Evolutionary conservation across 1,140 invertebrate species (phyloP), one percentile per base, ranked within the genome.

Genomic region (Meloidogyne floridensis): DNA sequence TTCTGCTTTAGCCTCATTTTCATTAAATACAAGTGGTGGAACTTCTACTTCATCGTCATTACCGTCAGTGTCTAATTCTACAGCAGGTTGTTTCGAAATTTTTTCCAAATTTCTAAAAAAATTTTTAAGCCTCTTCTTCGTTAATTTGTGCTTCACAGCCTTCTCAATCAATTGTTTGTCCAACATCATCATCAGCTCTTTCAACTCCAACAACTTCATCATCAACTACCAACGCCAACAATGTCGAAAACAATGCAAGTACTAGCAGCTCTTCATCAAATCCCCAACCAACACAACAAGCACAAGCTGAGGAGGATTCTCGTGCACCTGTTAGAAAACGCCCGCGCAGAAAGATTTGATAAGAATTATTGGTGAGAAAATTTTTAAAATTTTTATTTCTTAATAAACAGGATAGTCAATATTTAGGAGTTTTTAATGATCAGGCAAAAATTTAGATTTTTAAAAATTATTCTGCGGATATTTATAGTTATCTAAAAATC

Each of bases 241-340:
- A 71, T 79, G 10, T 20, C 2, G 51, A 9, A 18, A 18, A 18
- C n/a, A 79, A 43, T 54, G 72, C 72, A 54, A 7, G 72, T 54
- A 74, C n/a, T 5, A 73, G 72, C 18, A n/a, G 13, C 15, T 74
- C 72, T 7, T 51, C 72, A 3, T 18, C 72, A 18, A 7, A 0
- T 54, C n/a, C 53, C 18, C 43, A 54, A 54, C 13, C 18, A 53
- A 53, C n/a, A 3, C 43, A 51, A 6, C 72, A 74, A 54, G 65
- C 59, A 3, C 72, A 74, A 54, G 65, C 59, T 2, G 77, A 79
- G 47, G 77, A 79, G 10, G 77, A 79, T 18, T 79, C 77, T 47
- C 77, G 77, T 32, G 72, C 77, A 11, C 77, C 77, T 18, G 65
- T 79, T 51, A 65, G 77, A 69, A 79, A 79, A 47, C 77, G 77